These are phyloP conservation scores for Hypsibius dujardini DNA, from an alignment of 1,140 invertebrate species.

Conservation along the genomic window DNA sequence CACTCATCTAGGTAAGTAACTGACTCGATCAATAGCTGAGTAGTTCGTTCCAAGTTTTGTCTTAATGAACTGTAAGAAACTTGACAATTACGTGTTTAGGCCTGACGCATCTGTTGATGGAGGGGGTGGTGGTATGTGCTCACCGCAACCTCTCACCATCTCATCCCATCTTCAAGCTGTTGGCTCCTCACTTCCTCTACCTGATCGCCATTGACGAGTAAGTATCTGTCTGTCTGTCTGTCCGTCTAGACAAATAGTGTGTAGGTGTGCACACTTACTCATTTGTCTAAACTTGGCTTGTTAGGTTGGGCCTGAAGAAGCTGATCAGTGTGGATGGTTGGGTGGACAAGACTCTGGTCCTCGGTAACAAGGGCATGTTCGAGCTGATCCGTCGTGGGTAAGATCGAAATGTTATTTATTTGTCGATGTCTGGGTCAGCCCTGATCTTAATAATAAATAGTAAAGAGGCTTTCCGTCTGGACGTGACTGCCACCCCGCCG, in stretches of 20 bases:
- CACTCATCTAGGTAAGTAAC: constrained; percentile 35
- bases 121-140: constrained; percentile 33
- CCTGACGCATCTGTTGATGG: constrained; percentile 37
- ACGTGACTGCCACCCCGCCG: constrained; percentile 27
- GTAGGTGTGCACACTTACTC: too few relatives aligned
- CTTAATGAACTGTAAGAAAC: neutral
- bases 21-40: too few relatives aligned
- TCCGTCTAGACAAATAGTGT: too few relatives aligned
- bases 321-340: too few relatives aligned
- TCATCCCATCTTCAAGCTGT: constrained; percentile 37
- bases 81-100: constrained; percentile 25
- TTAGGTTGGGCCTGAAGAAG: constrained; percentile 34
- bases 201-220: constrained; percentile 35
- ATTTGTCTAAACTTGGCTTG: constrained; percentile 15
- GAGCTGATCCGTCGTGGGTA: constrained; percentile 29
- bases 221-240: constrained; percentile 20
- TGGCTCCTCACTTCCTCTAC: constrained; percentile 37
- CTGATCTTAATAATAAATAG: too few relatives aligned
- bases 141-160: constrained; percentile 34
- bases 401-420: neutral
- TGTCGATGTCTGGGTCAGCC: too few relatives aligned
- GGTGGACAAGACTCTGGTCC: constrained; percentile 37
- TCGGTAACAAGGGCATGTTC: constrained; percentile 35
- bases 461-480: constrained; percentile 28
- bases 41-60: too few relatives aligned